Base-by-base conservation (phyloP, 2,888 invertebrate genomes). In the Drosophila meridiana region DNA sequence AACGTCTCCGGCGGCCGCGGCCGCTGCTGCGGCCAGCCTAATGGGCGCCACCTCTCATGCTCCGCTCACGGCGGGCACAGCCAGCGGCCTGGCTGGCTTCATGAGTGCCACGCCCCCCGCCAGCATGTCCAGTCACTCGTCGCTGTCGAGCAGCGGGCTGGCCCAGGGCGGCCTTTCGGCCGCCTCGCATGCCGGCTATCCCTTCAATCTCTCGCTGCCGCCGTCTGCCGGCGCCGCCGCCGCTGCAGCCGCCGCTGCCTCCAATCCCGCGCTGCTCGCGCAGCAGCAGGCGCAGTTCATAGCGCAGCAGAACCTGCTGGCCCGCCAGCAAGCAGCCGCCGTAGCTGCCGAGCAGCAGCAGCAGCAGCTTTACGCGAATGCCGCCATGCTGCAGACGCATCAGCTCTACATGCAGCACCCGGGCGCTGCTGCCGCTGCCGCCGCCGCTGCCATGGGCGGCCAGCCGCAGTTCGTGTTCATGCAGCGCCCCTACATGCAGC, bases 271-370 rank as follows among this genome's bases (percentile, higher is more conserved):
- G 0, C 84, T 94, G 48, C 90, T 94, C 66, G 94, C 94, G 8
- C 94, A 94, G 80, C 94, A 94, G 78, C 94, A 94, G 82, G 94
- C 94, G 2, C 94, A 94, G 90, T 94, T 94, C 76, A 96, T 96
- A 90, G 96, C 96, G 60, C 96, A 96, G 90, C 96, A 96, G 90
- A 96, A 94, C 93, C 93, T 96, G 53, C 92, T 96, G 69, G 95
- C 95, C 57, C 94, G 95, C 4, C 96, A 96, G 83, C 95, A 95
- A 91, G 95, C 95, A 88, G 95, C 95, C 83, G 93, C 94, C 6
- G 94, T 95, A 53, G 93, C 91, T 20, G 93, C 92, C 0, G 93
- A 75, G 78, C 89, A 55, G 8, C 53, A 92, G 55, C 87, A 87
- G 34, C 89, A 91, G 36, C 92, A 88, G 65, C 63, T 92, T 2